phyloP scores from a whole-genome alignment of 2,888 invertebrate species.

The Protonemura montana region DNA sequence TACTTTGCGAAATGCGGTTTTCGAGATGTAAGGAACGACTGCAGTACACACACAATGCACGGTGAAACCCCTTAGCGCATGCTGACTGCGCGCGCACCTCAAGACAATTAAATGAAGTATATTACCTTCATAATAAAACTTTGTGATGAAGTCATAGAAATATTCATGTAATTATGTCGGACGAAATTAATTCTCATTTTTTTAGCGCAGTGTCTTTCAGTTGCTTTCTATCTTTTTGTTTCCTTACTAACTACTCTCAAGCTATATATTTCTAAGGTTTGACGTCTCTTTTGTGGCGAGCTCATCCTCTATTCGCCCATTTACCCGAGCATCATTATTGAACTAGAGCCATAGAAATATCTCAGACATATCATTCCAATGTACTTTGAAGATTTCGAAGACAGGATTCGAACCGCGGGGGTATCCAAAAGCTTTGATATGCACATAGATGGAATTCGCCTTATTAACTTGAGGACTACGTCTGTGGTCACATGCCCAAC shows the following conservation, averaged over 20 bases:
- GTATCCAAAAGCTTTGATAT: not conserved
- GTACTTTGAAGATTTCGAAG: not conserved
- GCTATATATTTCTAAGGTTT: not conserved
- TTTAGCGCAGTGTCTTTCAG: not conserved
- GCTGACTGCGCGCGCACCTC: not conserved
- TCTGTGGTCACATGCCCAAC: not conserved
- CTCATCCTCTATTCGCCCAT: not conserved
- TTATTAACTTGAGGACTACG: not conserved
- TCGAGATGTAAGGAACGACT: not conserved
- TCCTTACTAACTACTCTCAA: not conserved
- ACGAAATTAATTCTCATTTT: not conserved
- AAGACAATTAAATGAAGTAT: not conserved
- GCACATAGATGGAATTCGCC: not conserved
- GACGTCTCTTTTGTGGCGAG: not conserved
- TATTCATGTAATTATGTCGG: not conserved
- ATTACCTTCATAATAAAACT: not conserved
- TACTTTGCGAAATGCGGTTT: not conserved
- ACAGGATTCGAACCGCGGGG: not conserved
- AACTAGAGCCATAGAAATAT: not conserved
- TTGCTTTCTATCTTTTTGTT: not conserved
- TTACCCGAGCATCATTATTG: not conserved
- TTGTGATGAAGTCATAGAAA: constrained; percentile 5
- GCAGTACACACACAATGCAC: not conserved
- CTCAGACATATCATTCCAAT: not conserved
- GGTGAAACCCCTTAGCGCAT: not conserved